phyloP scores from a whole-genome alignment of 37 sponge, comb jelly and placozoan species.

The Mnemiopsis leidyi region DNA sequence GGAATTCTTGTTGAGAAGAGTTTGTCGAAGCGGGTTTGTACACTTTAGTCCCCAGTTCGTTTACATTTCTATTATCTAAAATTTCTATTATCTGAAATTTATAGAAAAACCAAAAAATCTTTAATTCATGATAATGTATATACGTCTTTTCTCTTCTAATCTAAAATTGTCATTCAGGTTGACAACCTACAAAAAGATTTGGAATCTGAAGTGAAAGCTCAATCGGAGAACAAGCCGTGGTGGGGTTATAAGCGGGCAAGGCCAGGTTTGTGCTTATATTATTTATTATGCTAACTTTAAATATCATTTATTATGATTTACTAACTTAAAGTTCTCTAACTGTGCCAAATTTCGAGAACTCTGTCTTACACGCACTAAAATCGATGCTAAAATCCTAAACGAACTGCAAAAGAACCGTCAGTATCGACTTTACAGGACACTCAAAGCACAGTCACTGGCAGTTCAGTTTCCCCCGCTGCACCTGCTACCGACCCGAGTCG shows the following conservation, averaged over 20 bases:
- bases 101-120: too few relatives aligned
- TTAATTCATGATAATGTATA: too few relatives aligned
- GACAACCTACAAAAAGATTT: neutral
- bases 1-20: neutral
- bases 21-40: neutral
- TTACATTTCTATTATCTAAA: too few relatives aligned
- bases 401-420: too few relatives aligned
- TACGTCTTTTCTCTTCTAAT: too few relatives aligned
- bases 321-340: too few relatives aligned
- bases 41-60: neutral
- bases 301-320: too few relatives aligned
- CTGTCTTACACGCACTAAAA: too few relatives aligned
- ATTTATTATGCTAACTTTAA: neutral
- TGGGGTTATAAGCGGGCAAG: neutral
- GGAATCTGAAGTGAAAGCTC: neutral
- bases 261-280: neutral
- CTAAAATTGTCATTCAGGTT: neutral
- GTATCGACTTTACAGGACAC: conserved; percentile 9
- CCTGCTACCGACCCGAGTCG: neutral
- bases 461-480: neutral
- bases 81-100: too few relatives aligned
- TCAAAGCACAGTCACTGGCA: neutral
- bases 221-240: neutral
- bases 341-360: too few relatives aligned
- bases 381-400: too few relatives aligned